Base-by-base conservation (phyloP, 2,113 vertebrate species). In the Malurus alboscapulatus region DNA sequence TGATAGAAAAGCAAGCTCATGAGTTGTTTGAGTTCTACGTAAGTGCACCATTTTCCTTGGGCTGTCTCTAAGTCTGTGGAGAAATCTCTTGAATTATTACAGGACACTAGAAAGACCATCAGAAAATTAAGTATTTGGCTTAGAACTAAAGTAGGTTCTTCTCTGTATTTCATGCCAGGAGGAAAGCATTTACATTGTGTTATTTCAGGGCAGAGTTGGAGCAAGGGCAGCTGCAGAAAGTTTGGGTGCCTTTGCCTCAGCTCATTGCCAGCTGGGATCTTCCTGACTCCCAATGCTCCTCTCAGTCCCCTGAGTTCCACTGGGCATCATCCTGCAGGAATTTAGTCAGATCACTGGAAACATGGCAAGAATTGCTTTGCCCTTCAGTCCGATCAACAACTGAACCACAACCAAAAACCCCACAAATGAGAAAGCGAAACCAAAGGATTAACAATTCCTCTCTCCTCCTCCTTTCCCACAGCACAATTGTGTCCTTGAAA, bases 401-500 rank as follows among this genome's bases (percentile, higher is more conserved):
- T 44, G 29, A 85, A 48, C 20, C 48, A 5, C 7, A 42, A 42
- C 36, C 38, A 77, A 59, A 80, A 54, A 7, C 3, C 50, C 30
- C 24, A 59, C 17, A 36, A 47, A 40, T 3, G 21, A 75, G 73
- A 68, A 77, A 77, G 36, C 14, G 8, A 65, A 94, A 65, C 0
- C 10, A 24, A 48, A 42, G 24, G 16, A 74, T 29, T 14, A 55
- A 48, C n/a, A 10, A 69, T 3, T 42, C 40, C 17, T 71, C 36
- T 59, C 51, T 88, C 25, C 38, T 80, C 26, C 53, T 48, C 51
- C 47, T 80, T 58, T 47, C 44, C 61, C 40, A 22, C 92, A 96
- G 96, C 2, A 65, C 0, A 1, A 0, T 0, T 96, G 96, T 1
- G 6, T 14, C 45, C 3, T 30, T 14, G 7, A 4, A 17, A 50